Conservation (phyloP, 2,797 vertebrate genomes). For the Dendrocincla fuliginosa region DNA sequence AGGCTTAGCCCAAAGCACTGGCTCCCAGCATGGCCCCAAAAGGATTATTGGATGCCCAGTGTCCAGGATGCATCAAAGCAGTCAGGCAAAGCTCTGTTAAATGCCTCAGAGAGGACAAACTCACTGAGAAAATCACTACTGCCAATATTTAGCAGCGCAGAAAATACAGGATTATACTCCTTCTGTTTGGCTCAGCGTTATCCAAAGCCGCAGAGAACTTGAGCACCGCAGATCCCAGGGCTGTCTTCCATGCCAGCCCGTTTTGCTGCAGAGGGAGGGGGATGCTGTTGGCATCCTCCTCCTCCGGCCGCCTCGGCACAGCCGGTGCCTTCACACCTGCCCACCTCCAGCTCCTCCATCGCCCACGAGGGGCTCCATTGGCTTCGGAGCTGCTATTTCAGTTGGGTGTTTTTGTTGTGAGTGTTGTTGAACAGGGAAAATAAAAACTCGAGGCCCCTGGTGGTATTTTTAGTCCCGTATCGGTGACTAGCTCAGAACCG, state of each 20-base stretch:
- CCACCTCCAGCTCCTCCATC: not conserved
- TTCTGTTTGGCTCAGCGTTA: not conserved
- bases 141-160: not conserved
- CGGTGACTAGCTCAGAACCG: not conserved
- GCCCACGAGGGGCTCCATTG: fast-evolving
- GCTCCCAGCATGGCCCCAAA: not conserved
- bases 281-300: not conserved
- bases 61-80: not conserved
- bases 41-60: not conserved
- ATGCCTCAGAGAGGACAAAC: not conserved
- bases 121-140: not conserved
- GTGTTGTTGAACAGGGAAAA: not conserved
- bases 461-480: conserved; percentile 3
- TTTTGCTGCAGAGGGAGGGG: not conserved
- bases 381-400: not conserved
- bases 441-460: not conserved
- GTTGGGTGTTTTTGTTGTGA: not conserved
- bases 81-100: not conserved
- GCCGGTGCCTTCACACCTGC: not conserved
- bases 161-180: not conserved
- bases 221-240: fast-evolving
- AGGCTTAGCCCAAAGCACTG: not conserved
- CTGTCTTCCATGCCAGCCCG: not conserved
- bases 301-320: fast-evolving
- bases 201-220: not conserved